Percentiles rank a stretch among this genome's conserved stretches.
These are phyloP conservation scores for Petrocephalus sullivani DNA, from an alignment of 2,797 vertebrate species.

Conservation along the genomic window DNA sequence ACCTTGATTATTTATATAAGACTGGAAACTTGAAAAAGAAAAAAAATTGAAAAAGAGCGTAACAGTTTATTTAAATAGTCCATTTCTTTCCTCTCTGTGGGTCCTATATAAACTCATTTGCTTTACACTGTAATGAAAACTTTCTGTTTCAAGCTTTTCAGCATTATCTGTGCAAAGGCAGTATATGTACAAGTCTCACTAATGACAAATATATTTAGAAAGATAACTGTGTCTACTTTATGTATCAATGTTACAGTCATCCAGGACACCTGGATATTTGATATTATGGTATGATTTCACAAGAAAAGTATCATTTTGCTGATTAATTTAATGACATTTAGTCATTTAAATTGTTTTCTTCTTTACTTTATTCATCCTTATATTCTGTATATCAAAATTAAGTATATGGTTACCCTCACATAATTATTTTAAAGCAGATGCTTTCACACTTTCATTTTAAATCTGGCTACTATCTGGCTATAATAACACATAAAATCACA, in stretches of 20 bases:
- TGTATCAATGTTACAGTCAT: not conserved
- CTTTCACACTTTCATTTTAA: not conserved
- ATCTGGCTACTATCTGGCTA: not conserved
- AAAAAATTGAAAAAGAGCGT: not conserved
- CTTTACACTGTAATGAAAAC: not conserved
- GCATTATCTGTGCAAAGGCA: not conserved
- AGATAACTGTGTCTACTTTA: not conserved
- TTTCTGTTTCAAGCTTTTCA: not conserved
- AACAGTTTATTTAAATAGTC: not conserved
- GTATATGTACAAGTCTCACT: not conserved
- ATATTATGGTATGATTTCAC: not conserved
- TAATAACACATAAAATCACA: not conserved
- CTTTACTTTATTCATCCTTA: not conserved
- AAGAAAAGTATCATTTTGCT: not conserved
- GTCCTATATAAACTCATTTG: not conserved
- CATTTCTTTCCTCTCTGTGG: not conserved
- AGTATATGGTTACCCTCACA: not conserved
- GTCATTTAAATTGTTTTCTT: not conserved
- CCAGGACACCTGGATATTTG: not conserved
- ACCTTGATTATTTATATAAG: not conserved
- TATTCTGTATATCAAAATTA: not conserved
- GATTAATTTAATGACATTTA: not conserved
- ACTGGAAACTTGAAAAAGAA: not conserved
- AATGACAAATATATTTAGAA: not conserved
- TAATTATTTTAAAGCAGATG: not conserved